Evolutionary conservation across 2,113 vertebrate genomes (phyloP).

Genomic region (Irena cyanogastra): DNA sequence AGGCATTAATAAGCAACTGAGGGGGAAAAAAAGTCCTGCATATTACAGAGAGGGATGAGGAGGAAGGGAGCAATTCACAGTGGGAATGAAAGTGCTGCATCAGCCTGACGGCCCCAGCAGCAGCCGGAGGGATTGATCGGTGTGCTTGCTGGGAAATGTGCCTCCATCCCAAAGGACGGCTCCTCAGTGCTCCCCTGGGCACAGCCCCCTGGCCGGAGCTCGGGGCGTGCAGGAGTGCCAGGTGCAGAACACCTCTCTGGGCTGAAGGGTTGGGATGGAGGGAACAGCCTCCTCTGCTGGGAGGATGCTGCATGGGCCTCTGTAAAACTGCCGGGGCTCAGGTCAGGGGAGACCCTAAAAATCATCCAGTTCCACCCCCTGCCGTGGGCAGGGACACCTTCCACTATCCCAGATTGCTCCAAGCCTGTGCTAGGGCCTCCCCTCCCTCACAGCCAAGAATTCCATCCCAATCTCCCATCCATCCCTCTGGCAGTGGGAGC

Average conservation of each 20-base stretch:
- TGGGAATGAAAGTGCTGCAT: neutral
- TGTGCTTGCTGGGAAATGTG: neutral
- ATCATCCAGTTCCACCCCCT: neutral
- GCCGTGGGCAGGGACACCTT: neutral
- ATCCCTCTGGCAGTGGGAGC: neutral
- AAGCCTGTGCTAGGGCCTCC: neutral
- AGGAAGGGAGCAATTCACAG: neutral
- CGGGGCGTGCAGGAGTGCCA: neutral
- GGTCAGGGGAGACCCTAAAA: neutral
- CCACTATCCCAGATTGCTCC: neutral
- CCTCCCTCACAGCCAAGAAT: neutral
- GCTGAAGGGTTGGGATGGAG: neutral
- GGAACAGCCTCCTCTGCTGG: neutral
- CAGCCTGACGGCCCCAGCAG: neutral
- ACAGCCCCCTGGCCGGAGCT: neutral
- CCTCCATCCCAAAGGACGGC: accelerated
- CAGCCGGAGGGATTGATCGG: neutral
- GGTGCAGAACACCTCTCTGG: neutral
- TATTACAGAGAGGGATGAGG: neutral
- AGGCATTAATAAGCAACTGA: neutral
- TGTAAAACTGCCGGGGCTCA: neutral
- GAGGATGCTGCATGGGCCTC: neutral
- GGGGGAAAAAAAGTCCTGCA: accelerated
- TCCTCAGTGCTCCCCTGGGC: neutral
- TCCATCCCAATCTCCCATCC: neutral